phyloP scores from a whole-genome alignment of 2,888 invertebrate genomes.

The Endotricha flammealis region DNA sequence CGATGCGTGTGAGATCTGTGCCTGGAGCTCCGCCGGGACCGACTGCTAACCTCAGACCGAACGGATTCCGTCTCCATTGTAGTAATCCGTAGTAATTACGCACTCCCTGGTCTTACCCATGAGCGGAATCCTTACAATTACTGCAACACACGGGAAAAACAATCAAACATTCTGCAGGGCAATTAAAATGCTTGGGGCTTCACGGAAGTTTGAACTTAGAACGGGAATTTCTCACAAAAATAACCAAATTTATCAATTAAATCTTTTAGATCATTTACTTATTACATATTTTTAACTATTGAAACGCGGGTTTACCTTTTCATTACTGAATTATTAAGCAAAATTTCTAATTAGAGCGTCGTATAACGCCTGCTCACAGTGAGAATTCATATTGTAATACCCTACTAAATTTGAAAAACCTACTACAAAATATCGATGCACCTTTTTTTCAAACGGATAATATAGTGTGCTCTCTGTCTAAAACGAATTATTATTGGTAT shows the following conservation, averaged over 20 bases:
- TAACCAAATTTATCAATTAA: slow-evolving; percentile 1
- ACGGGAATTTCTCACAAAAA: slow-evolving; percentile 17
- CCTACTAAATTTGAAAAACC: slow-evolving; percentile 22
- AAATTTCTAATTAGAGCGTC: slow-evolving; percentile 55
- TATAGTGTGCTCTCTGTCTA: slow-evolving; percentile 18
- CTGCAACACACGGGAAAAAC: slow-evolving; percentile 43
- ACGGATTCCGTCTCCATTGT: slow-evolving; percentile 96
- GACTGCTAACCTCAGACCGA: slow-evolving; percentile 93
- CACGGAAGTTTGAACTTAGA: slow-evolving; percentile 36
- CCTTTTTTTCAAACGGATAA: slow-evolving; percentile 14
- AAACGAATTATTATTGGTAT: neutral
- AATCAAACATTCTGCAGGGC: slow-evolving; percentile 49
- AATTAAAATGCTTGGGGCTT: slow-evolving; percentile 61
- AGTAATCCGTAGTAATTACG: slow-evolving; percentile 26
- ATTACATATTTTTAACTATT: slow-evolving; percentile 12
- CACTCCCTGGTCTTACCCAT: slow-evolving; percentile 49
- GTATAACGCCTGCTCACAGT: slow-evolving; percentile 44
- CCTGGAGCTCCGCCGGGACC: slow-evolving; percentile 84
- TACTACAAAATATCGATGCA: slow-evolving; percentile 19
- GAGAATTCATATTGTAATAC: slow-evolving; percentile 48
- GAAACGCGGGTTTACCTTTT: slow-evolving; percentile 40
- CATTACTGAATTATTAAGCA: slow-evolving; percentile 46
- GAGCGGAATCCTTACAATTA: slow-evolving; percentile 40
- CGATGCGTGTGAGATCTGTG: slow-evolving; percentile 80
- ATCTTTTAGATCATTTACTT: neutral